These are phyloP conservation scores for Channallabes apus DNA, from an alignment of 2,797 vertebrate species.

Conservation along the genomic window DNA sequence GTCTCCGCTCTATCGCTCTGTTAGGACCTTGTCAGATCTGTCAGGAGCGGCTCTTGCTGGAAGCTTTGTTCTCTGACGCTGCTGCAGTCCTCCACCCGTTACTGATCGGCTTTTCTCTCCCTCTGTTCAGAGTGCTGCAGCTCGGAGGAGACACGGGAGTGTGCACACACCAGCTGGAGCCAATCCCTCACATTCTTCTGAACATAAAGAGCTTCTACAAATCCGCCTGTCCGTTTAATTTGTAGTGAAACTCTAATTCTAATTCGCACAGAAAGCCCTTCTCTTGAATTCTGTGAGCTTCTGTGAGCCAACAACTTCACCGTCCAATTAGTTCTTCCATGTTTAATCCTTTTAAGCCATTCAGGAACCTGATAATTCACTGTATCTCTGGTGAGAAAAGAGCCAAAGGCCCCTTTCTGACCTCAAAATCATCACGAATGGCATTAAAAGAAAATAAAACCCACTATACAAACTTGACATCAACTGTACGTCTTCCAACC, in stretches of 20 bases:
- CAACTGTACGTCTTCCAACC: slow-evolving; percentile 66
- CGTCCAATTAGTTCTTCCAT: slow-evolving; percentile 30
- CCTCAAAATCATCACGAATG: slow-evolving; percentile 30
- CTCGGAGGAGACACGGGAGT: slow-evolving; percentile 42
- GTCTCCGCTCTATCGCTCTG: slow-evolving; percentile 64
- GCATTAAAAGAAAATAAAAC: neutral
- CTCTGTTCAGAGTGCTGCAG: slow-evolving; percentile 28
- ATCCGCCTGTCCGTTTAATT: slow-evolving; percentile 36
- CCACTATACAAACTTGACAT: slow-evolving; percentile 46
- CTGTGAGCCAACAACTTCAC: slow-evolving; percentile 23
- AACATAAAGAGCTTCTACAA: slow-evolving; percentile 33
- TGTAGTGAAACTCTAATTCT: slow-evolving; percentile 18
- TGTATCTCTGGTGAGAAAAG: neutral
- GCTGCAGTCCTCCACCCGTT: slow-evolving; percentile 58
- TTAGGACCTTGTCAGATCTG: slow-evolving; percentile 59
- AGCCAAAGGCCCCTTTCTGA: slow-evolving; percentile 10
- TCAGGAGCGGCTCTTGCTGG: slow-evolving; percentile 49
- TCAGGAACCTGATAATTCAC: slow-evolving; percentile 34
- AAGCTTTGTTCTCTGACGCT: slow-evolving; percentile 57
- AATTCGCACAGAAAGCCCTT: slow-evolving; percentile 2
- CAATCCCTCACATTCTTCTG: slow-evolving; percentile 44
- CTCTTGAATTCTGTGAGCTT: slow-evolving; percentile 24
- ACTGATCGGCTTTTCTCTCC: slow-evolving; percentile 46
- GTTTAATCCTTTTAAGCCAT: slow-evolving; percentile 35
- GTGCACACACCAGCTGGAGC: slow-evolving; percentile 38